phyloP scores from a whole-genome alignment of 2,888 invertebrate species.

The Eupithecia exiguata region DNA sequence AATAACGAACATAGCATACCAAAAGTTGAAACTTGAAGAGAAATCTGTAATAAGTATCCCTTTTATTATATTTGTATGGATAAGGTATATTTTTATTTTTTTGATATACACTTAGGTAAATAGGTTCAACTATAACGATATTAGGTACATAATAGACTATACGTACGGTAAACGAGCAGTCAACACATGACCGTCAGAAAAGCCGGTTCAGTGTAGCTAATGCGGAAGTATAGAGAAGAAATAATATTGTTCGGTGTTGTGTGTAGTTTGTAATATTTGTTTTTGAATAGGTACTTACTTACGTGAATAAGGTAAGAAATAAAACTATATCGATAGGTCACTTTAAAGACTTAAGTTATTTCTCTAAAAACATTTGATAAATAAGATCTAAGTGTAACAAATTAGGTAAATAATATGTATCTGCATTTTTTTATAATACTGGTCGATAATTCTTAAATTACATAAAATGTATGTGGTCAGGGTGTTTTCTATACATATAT shows the following conservation, averaged over 20 bases:
- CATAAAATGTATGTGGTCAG: too few species aligned
- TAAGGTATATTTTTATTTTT: not conserved
- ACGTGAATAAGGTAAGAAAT: constrained; percentile 14
- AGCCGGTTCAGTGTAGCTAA: constrained; percentile 18
- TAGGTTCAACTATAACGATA: not conserved
- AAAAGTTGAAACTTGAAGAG: not conserved
- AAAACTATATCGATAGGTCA: not conserved
- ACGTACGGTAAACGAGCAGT: constrained; percentile 19
- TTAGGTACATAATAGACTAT: not conserved
- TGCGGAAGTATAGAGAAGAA: constrained; percentile 14
- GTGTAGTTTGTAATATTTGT: constrained; percentile 7
- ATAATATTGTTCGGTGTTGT: constrained; percentile 13
- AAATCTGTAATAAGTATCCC: not conserved
- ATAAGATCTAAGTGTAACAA: too few species aligned
- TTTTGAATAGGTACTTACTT: not conserved
- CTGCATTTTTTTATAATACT: too few species aligned
- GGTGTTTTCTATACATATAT: too few species aligned
- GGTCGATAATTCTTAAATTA: too few species aligned
- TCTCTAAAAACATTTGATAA: too few species aligned
- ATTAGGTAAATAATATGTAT: too few species aligned
- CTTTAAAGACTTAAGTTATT: not conserved
- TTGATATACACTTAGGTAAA: not conserved
- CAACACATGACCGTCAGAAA: constrained; percentile 28
- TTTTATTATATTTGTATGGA: not conserved
- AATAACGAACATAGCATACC: not conserved